These are phyloP conservation scores for Micoletzkya japonica DNA, from an alignment of 2,888 invertebrate species.

Conservation along the genomic window DNA sequence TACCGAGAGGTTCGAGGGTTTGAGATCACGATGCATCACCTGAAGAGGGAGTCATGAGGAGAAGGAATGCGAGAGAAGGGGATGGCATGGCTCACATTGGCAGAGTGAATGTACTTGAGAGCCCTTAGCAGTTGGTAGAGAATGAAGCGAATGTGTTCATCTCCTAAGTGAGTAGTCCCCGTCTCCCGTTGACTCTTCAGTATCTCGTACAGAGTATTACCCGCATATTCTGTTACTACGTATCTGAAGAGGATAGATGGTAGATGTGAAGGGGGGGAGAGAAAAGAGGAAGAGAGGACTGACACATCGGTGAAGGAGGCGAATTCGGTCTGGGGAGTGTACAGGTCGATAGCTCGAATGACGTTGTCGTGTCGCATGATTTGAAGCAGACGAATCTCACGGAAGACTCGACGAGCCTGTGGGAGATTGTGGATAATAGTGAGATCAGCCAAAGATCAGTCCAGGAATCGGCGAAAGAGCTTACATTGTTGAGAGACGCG, in stretches of 20 bases:
- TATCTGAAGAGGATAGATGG: slow-evolving; percentile 39
- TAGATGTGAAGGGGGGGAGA: neutral
- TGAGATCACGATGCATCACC: slow-evolving; percentile 61
- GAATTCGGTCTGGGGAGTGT: slow-evolving; percentile 51
- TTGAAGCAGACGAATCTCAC: slow-evolving; percentile 90
- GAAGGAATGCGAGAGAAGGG: neutral
- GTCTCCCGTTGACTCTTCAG: slow-evolving; percentile 39
- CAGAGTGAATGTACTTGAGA: slow-evolving; percentile 72
- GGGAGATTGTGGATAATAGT: no score
- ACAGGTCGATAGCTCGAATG: slow-evolving; percentile 67
- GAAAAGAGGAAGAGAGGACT: slow-evolving; percentile 29
- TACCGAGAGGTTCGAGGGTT: slow-evolving; percentile 58
- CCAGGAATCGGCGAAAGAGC: neutral
- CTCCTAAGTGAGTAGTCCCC: slow-evolving; percentile 72
- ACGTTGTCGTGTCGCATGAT: slow-evolving; percentile 99
- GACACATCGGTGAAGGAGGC: slow-evolving; percentile 53
- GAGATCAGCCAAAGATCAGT: neutral
- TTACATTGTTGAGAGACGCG: slow-evolving; percentile 37
- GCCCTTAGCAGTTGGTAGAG: slow-evolving; percentile 96
- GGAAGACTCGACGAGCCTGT: slow-evolving; percentile 89
- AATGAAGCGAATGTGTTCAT: slow-evolving; percentile 96
- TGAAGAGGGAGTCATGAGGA: slow-evolving; percentile 31
- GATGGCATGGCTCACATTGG: slow-evolving; percentile 48
- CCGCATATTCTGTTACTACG: slow-evolving; percentile 59
- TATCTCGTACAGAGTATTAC: slow-evolving; percentile 48